These are phyloP conservation scores for Spea bombifrons DNA, from an alignment of 2,113 vertebrate genomes.

Conservation along the genomic window DNA sequence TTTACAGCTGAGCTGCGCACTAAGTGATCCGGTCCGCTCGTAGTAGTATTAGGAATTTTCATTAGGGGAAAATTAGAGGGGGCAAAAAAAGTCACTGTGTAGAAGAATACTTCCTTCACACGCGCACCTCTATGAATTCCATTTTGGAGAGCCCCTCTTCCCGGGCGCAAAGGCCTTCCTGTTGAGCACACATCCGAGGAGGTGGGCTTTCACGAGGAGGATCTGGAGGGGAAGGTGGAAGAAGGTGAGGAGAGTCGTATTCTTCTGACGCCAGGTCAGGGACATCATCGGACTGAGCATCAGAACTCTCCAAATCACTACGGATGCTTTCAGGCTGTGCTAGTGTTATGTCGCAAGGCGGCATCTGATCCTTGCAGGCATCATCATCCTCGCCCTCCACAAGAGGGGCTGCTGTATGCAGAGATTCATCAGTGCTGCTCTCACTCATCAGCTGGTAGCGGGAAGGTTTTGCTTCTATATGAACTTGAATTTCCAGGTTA, in stretches of 20 bases:
- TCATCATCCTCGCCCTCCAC: slow-evolving; percentile 70
- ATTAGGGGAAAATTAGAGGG: not conserved
- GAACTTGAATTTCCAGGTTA: slow-evolving; percentile 98
- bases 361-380: slow-evolving; percentile 62
- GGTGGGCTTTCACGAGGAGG: slow-evolving; percentile 71
- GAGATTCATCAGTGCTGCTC: slow-evolving; percentile 89
- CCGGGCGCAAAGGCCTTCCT: slow-evolving; percentile 65
- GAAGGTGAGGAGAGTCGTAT: slow-evolving; percentile 81
- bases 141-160: slow-evolving; percentile 61
- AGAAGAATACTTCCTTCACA: slow-evolving; percentile 58
- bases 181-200: slow-evolving; percentile 58
- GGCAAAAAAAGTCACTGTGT: not conserved
- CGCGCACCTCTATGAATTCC: slow-evolving; percentile 69
- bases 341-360: slow-evolving; percentile 78
- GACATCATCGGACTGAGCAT: slow-evolving; percentile 94
- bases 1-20: slow-evolving; percentile 7
- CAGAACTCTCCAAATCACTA: slow-evolving; percentile 96
- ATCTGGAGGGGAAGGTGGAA: slow-evolving; percentile 58
- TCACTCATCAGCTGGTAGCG: slow-evolving; percentile 86
- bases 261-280: slow-evolving; percentile 94
- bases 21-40: slow-evolving; percentile 7
- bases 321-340: slow-evolving; percentile 97
- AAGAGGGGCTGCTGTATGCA: slow-evolving; percentile 73
- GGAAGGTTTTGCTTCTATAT: slow-evolving; percentile 97
- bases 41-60: slow-evolving; percentile 13